Evolutionary conservation across 2,113 vertebrate genomes (phyloP), one percentile per base, ranked within the genome.

Genomic region (Patagioenas fasciata): DNA sequence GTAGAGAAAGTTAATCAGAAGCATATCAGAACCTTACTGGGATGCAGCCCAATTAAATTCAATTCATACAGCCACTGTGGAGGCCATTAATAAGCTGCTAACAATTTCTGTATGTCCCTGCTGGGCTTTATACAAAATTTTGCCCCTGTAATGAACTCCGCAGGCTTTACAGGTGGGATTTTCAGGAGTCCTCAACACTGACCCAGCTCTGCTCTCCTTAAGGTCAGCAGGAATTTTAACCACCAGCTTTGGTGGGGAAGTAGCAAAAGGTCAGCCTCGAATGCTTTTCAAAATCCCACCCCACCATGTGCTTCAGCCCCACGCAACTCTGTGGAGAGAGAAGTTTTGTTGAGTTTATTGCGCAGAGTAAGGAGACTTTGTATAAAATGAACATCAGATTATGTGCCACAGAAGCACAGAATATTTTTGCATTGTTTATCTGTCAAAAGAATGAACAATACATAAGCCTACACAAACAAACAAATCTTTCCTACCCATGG

Each of bases 81-180:
- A 96, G 95, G 80, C 75, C 80, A 92, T 96, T 96, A 96, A 95
- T 96, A 96, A 94, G 85, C 34, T 51, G 77, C 91, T 96, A 96
- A 93, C 86, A 94, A 93, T 89, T 94, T 96, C 90, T 95, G 21
- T 87, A 64, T 53, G 69, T 91, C 83, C 83, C 95, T 93, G 93
- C 91, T 95, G 96, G 70, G 94, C 85, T 95, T 92, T 91, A 94
- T 80, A 96, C 58, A 91, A 96, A 93, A 85, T 91, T 94, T 95
- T 96, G 73, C 95, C 94, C 93, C 91, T 51, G 2, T 94, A 94
- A 96, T 94, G 95, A 97, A 96, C 92, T 95, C 91, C 51, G n/a
- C 62, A 91, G 86, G 91, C 80, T 94, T 96, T 95, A 93, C 90
- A 97, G 93, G 96, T 95, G 94, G 88, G 96, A 93, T 97, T 94